A percentile compares a stretch with the other conserved stretches of the same genome.
Conservation (phyloP, 1,140 invertebrate species). For the Acromyrmex charruanus region DNA sequence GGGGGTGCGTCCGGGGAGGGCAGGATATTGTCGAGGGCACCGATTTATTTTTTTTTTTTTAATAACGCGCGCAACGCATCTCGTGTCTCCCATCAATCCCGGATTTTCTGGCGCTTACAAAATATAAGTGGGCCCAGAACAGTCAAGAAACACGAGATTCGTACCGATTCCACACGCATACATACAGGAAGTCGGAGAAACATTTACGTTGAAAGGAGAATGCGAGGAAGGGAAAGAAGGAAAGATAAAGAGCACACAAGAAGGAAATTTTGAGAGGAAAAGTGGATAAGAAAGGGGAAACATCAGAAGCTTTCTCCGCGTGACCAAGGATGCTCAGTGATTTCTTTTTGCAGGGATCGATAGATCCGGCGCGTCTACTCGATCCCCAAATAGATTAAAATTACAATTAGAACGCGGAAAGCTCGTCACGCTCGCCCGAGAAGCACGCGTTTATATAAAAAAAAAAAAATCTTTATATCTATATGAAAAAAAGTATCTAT, state of each 20-base stretch:
- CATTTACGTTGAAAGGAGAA: background rate
- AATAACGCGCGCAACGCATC: slow-evolving; percentile 2
- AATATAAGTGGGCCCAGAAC: slow-evolving; percentile 73
- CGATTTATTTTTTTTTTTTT: background rate
- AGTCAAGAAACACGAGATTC: slow-evolving; percentile 48
- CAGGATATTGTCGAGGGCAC: background rate
- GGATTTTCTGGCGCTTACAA: slow-evolving; percentile 75
- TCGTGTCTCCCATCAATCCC: slow-evolving; percentile 37
- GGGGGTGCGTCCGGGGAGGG: background rate
- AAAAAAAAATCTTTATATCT: background rate
- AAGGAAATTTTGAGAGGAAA: background rate
- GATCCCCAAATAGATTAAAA: slow-evolving; percentile 82
- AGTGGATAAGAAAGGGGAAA: background rate
- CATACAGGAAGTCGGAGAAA: slow-evolving; percentile 2
- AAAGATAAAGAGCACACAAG: background rate
- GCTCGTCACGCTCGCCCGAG: slow-evolving; percentile 68
- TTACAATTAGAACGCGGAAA: slow-evolving; percentile 83
- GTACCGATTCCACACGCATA: slow-evolving; percentile 12
- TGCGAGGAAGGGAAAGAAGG: background rate
- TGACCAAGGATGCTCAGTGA: slow-evolving; percentile 85
- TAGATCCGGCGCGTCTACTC: slow-evolving; percentile 75
- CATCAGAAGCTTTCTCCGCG: slow-evolving; percentile 49
- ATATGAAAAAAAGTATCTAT: background rate
- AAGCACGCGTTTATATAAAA: slow-evolving; percentile 32
- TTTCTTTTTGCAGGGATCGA: slow-evolving; percentile 79